These are phyloP conservation scores for Marmota flaviventris DNA, from an alignment of 2,113 vertebrate species.

Conservation along the genomic window DNA sequence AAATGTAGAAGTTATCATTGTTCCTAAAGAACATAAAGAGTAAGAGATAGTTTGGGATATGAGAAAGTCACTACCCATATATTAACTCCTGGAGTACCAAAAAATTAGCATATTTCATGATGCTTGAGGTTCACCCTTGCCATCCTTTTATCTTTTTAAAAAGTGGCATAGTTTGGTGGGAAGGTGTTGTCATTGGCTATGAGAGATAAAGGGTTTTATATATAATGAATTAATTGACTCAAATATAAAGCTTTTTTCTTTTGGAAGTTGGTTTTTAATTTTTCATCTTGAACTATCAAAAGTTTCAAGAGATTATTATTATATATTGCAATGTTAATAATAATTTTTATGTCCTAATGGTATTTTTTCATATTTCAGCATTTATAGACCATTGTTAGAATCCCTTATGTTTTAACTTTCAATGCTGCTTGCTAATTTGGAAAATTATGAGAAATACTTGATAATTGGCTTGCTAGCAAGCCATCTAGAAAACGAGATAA, in stretches of 20 bases:
- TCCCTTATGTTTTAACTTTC: constrained; percentile 56
- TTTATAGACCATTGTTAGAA: constrained; percentile 87
- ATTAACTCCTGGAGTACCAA: constrained; percentile 35
- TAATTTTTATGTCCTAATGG: neutral
- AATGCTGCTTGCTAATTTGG: neutral
- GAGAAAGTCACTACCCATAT: neutral
- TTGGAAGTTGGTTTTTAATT: neutral
- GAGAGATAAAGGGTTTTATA: neutral
- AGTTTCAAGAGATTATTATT: constrained; percentile 10
- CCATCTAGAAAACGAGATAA: neutral
- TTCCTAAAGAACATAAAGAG: neutral
- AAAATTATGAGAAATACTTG: neutral
- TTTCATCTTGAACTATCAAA: constrained; percentile 23
- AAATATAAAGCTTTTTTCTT: constrained; percentile 27
- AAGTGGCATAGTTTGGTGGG: neutral
- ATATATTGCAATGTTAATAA: neutral
- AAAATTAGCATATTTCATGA: neutral
- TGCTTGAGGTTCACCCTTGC: neutral
- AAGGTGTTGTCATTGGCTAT: neutral
- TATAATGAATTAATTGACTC: constrained; percentile 3
- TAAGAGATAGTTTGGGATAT: neutral
- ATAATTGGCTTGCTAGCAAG: neutral
- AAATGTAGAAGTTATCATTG: neutral
- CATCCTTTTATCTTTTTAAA: neutral
- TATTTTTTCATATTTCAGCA: constrained; percentile 68